Percentiles rank a stretch among this genome's conserved stretches.
Conservation (phyloP, 2,888 invertebrate species). For the Blastobasis adustella region DNA sequence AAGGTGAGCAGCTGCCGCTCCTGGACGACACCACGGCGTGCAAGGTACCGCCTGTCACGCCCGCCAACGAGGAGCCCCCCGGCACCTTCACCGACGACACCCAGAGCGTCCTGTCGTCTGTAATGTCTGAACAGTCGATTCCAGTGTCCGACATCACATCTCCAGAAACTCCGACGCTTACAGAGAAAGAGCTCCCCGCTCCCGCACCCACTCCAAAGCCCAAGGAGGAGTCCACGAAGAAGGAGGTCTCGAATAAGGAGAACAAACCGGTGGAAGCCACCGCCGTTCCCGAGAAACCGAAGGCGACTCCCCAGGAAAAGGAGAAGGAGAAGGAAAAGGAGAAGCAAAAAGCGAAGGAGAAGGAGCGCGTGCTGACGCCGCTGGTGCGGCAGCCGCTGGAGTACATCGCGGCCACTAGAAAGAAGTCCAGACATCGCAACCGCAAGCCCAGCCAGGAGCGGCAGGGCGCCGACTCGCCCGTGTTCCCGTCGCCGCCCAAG, state of each 20-base stretch:
- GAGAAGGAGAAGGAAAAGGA: conserved; percentile 28
- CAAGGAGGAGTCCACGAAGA: conserved; percentile 22
- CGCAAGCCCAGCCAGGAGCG: conserved; percentile 76
- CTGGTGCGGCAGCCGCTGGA: conserved; percentile 84
- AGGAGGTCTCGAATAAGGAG: conserved; percentile 45
- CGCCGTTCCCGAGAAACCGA: conserved; percentile 35
- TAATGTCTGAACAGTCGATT: conserved; percentile 82
- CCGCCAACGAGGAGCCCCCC: conserved; percentile 78
- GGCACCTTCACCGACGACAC: conserved; percentile 81
- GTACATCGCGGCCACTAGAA: conserved; percentile 81
- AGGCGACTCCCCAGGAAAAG: conserved; percentile 31
- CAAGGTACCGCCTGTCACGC: conserved; percentile 81
- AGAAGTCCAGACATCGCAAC: conserved; percentile 80
- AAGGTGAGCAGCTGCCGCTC: conserved; percentile 83
- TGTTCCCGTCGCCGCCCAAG: conserved; percentile 80
- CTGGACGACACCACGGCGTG: conserved; percentile 77
- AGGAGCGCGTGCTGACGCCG: conserved; percentile 76
- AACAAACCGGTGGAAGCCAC: conserved; percentile 47
- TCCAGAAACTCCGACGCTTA: conserved; percentile 69
- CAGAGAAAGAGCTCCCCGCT: conserved; percentile 51
- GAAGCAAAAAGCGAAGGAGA: conserved; percentile 47
- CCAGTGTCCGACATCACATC: conserved; percentile 80
- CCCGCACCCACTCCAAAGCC: conserved; percentile 33
- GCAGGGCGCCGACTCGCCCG: conserved; percentile 81
- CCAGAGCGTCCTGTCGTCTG: conserved; percentile 84